Evolutionary conservation across 2,888 invertebrate species (phyloP), one percentile per base, ranked within the genome.

Genomic region (Clostera curtula): DNA sequence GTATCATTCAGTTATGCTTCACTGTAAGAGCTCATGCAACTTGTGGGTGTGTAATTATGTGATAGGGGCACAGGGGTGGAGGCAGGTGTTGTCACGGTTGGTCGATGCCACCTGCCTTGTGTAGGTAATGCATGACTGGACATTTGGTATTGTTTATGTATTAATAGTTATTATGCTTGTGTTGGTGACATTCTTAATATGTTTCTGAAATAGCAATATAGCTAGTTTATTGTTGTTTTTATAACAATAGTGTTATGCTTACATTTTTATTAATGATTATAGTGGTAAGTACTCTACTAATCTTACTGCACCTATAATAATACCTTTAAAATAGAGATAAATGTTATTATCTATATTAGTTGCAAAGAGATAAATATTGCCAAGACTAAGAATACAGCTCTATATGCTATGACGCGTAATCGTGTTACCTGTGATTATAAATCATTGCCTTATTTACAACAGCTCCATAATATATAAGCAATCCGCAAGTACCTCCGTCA

Each of bases 61-160:
- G 64, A 59, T 56, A 55, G 49, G 50, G 48, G 43, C 45, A 38
- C 36, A 43, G 59, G 79, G 75, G 74, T 65, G 67, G 32, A 33
- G 51, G 74, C 79, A 79, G 79, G 83, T 79, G 77, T 43, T 49
- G 77, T 76, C 58, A 68, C 50, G 73, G 56, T 68, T 49, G 55
- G 62, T 37, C 57, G 61, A 50, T 50, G 60, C 62, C 83, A 83
- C 82, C 83, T 83, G 83, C 71, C 63, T 37, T 61, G 50, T 34
- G 8, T 35, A 29, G n/a, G 56, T 55, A 47, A 63, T 54, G 73
- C 73, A 65, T 70, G 66, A 65, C 43, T 74, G 66, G 51, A 48
- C 57, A 62, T 31, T 28, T 29, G 19, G 35, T 56, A 58, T 62
- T 60, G 41, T 46, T 41, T 49, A 40, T 39, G 40, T 51, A 48